phyloP scores from a whole-genome alignment of 92 coral and sea anemone genomes.

The Metridium senile region DNA sequence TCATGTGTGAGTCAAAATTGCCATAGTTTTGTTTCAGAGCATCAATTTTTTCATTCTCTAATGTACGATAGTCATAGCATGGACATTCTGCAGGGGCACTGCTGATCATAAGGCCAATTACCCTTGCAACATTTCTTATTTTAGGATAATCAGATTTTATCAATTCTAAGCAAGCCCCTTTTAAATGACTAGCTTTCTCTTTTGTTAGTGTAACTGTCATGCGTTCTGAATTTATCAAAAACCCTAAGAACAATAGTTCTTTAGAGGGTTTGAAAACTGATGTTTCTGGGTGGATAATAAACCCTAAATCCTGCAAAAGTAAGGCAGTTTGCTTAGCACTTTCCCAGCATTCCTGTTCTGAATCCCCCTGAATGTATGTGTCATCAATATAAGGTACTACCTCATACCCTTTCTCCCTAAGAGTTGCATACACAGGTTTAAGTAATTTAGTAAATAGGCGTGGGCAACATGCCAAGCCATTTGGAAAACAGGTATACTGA shows the following conservation, averaged over 20 bases:
- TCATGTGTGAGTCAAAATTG: constrained; percentile 2
- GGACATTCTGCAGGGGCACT: constrained; percentile 14
- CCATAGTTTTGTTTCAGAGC: constrained; percentile 11
- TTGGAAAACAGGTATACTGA: constrained; percentile 35
- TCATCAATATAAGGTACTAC: constrained; percentile 32
- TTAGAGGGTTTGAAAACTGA: constrained; percentile 4
- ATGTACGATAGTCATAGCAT: constrained; percentile 3
- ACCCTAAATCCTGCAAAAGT: constrained; percentile 31
- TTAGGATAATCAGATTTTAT: background rate
- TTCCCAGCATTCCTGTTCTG: constrained; percentile 22
- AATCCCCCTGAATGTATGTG: constrained; percentile 20
- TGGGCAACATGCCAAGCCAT: constrained; percentile 36
- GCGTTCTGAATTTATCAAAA: constrained; percentile 10
- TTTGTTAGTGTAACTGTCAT: constrained; percentile 20
- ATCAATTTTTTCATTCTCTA: constrained; percentile 29
- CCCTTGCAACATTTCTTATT: constrained; percentile 19
- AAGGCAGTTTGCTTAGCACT: constrained; percentile 13
- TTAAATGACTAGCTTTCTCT: constrained; percentile 13
- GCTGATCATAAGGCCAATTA: constrained; percentile 28
- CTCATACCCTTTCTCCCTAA: constrained; percentile 14
- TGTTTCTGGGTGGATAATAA: constrained; percentile 36
- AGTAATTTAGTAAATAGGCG: constrained; percentile 33
- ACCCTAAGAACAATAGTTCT: constrained; percentile 12
- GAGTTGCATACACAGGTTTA: constrained; percentile 27
- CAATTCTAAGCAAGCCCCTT: background rate